Conservation (phyloP, 1,140 invertebrate species). For the Drosophila repletoides region DNA sequence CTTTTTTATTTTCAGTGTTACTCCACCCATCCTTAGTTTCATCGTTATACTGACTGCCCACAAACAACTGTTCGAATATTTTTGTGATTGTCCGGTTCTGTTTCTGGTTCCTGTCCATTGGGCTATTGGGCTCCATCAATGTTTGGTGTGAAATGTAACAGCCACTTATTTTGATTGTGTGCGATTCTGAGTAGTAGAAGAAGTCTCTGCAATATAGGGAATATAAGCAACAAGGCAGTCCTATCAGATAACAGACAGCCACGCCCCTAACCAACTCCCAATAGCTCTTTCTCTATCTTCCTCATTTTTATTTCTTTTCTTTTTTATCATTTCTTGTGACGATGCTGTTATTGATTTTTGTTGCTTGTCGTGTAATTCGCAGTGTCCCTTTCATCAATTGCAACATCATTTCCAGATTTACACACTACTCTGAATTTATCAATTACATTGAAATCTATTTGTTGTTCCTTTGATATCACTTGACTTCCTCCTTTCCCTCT, state of each 20-base stretch:
- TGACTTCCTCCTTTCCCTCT: background rate
- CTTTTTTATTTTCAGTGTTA: no score
- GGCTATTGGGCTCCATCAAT: constrained; percentile 61
- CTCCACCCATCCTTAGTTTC: no score
- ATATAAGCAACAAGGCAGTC: constrained; percentile 41
- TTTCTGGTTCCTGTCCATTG: constrained; percentile 27
- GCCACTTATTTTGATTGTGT: constrained; percentile 77
- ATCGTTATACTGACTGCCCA: no score
- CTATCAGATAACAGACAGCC: constrained; percentile 53
- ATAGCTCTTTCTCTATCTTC: background rate
- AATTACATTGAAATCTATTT: constrained; percentile 80
- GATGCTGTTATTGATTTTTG: constrained; percentile 48
- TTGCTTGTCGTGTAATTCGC: constrained; percentile 49
- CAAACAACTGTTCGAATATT: no score
- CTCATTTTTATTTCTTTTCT: background rate
- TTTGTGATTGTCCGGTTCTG: background rate
- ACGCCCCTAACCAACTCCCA: background rate
- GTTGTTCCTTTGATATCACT: constrained; percentile 57
- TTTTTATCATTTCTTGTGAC: background rate
- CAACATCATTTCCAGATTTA: constrained; percentile 60
- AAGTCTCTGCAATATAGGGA: background rate
- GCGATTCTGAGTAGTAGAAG: constrained; percentile 12
- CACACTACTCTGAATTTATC: constrained; percentile 55
- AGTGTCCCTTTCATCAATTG: constrained; percentile 64
- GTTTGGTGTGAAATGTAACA: constrained; percentile 76